These are phyloP conservation scores for Girardinus metallicus DNA, from an alignment of 2,797 vertebrate species.

Conservation along the genomic window DNA sequence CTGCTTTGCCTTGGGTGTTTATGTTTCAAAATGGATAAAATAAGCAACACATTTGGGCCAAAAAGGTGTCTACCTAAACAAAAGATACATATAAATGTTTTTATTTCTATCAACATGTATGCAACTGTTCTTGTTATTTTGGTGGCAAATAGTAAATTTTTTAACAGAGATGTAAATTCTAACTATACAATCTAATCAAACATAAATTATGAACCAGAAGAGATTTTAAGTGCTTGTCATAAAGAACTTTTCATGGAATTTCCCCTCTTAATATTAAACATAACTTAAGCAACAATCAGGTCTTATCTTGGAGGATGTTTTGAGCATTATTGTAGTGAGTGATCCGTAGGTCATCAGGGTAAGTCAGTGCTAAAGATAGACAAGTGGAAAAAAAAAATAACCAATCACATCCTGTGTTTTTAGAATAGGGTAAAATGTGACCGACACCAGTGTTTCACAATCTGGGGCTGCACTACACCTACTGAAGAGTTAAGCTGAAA, in stretches of 20 bases:
- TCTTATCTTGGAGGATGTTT: constrained; percentile 52
- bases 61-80: background rate
- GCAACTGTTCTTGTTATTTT: background rate
- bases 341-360: constrained; percentile 29
- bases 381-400: constrained; percentile 50
- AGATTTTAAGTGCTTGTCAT: constrained; percentile 16
- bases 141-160: background rate
- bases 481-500: background rate
- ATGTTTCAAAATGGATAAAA: background rate
- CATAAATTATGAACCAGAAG: constrained; percentile 1
- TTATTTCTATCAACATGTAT: background rate
- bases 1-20: background rate
- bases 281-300: constrained; percentile 11
- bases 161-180: background rate
- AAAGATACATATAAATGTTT: background rate
- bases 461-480: constrained; percentile 24
- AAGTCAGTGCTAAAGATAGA: constrained; percentile 42
- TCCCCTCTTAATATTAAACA: constrained; percentile 27
- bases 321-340: constrained; percentile 24
- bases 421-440: constrained; percentile 61
- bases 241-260: constrained; percentile 37
- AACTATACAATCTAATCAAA: background rate
- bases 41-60: background rate
- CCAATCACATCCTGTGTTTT: constrained; percentile 59
- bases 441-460: constrained; percentile 51